Conservation (phyloP, 2,113 vertebrate genomes). For the Anoura caudifer region DNA sequence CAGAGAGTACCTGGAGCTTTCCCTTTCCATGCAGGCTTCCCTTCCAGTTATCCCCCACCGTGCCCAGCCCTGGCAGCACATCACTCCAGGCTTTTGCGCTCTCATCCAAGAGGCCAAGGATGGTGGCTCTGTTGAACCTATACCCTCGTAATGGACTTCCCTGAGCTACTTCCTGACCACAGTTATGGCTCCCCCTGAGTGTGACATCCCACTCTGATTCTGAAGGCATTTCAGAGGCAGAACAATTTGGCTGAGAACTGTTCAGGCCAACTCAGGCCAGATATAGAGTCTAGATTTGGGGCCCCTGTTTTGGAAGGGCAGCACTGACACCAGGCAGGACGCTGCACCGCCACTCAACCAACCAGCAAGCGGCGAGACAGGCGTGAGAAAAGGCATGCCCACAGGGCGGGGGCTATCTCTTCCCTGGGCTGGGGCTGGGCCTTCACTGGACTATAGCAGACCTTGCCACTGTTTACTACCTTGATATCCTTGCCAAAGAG, state of each 20-base stretch:
- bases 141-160: background rate
- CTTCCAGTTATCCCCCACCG: background rate
- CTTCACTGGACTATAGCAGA: background rate
- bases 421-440: background rate
- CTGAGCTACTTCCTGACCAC: background rate
- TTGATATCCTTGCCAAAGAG: slow-evolving; percentile 98
- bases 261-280: background rate
- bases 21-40: too few species aligned
- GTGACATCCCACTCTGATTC: background rate
- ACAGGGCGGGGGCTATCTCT: background rate
- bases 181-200: background rate
- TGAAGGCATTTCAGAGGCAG: background rate
- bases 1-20: too few species aligned
- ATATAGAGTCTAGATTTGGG: background rate
- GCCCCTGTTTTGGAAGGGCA: background rate
- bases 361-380: too few species aligned
- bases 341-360: background rate
- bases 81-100: background rate
- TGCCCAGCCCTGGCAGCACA: background rate
- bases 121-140: background rate
- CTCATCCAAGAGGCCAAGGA: background rate
- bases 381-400: background rate
- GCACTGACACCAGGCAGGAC: background rate
- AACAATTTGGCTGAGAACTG: background rate
- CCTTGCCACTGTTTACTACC: slow-evolving; percentile 77